Base-by-base conservation (phyloP, 2,113 vertebrate species). In the Chaetops frenatus region DNA sequence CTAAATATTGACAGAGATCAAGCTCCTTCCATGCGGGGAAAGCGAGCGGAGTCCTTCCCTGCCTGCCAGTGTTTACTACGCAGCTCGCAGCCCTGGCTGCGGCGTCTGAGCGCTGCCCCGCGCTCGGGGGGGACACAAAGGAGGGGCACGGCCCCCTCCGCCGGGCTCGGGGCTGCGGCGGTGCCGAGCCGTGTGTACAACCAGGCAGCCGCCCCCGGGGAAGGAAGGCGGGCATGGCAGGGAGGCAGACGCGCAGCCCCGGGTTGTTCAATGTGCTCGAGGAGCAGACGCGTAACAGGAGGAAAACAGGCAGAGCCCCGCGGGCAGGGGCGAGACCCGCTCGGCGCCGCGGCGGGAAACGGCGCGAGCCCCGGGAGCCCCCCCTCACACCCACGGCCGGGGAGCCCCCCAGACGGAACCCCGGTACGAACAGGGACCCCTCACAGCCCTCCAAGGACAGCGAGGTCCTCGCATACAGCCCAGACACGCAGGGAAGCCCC, bases 291-390 rank as follows among this genome's bases (percentile, higher is more conserved):
- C 81, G 83, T 81, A 94, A 76, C 90, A 86, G 86, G 91, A 81
- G 79, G 67, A 86, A 95, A 96, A 90, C 92, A 94, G 96, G 91
- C 93, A 64, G 89, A 87, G 93, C 95, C 93, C 96, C 96, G 61
- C 86, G 74, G 89, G 93, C 89, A 82, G 90, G 64, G 91, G 88
- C 94, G 86, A 88, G 73, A 94, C 92, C 93, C 91, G 96, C 97
- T 81, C 96, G 73, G 73, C 88, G 86, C 80, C 82, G 91, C 94
- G 89, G 97, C 72, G 96, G 80, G 84, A 93, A 92, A 88, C 45
- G 50, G 58, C 36, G 67, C 8, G 45, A 56, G 29, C 50, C 29
- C 38, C 36, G 9, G 54, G 29, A 84, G 69, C 47, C 45, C 81
- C 81, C 74, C 40, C 53, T 56, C 31, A 25, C 6, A 22, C 4